Evolutionary conservation across 1,140 invertebrate species (phyloP).

Genomic region (Zaprionus taronus): DNA sequence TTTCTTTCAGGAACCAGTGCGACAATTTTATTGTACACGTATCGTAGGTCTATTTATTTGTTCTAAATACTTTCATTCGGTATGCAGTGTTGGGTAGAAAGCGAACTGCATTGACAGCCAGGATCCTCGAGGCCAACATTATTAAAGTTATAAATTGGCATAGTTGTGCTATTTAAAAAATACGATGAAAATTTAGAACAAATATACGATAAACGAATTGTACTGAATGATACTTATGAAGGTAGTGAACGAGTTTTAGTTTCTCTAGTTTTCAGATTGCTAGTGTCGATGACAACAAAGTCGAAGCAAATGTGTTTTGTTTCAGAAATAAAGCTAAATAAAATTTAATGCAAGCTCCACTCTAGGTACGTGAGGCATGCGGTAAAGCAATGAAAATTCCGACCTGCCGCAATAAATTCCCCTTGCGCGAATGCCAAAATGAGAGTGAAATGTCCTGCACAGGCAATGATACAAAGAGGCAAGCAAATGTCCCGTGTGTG

Average conservation of each 20-base stretch:
- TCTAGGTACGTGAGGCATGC: background rate
- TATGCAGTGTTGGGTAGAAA: background rate
- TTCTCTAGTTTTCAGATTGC: background rate
- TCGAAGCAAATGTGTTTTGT: background rate
- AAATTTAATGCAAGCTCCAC: background rate
- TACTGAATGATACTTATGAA: background rate
- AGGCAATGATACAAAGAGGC: conserved; percentile 7
- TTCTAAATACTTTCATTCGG: background rate
- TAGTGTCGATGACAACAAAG: background rate
- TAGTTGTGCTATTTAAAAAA: background rate
- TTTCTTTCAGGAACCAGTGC: background rate
- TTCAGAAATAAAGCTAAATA: background rate
- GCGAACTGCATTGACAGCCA: background rate
- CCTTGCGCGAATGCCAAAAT: conserved; percentile 63
- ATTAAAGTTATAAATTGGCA: background rate
- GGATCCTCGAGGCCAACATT: background rate
- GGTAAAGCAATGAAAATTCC: conserved; percentile 73
- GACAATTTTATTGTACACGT: background rate
- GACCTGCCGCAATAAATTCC: conserved; percentile 83
- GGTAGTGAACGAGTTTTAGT: background rate
- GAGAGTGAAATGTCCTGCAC: conserved; percentile 64
- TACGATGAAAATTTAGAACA: background rate
- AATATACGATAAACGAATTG: background rate
- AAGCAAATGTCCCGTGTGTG: background rate
- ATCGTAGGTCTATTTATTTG: background rate